Percentiles rank a stretch among this genome's conserved stretches.
These are phyloP conservation scores for Myrmophylax atrothorax DNA, from an alignment of 2,113 vertebrate genomes.

Conservation along the genomic window DNA sequence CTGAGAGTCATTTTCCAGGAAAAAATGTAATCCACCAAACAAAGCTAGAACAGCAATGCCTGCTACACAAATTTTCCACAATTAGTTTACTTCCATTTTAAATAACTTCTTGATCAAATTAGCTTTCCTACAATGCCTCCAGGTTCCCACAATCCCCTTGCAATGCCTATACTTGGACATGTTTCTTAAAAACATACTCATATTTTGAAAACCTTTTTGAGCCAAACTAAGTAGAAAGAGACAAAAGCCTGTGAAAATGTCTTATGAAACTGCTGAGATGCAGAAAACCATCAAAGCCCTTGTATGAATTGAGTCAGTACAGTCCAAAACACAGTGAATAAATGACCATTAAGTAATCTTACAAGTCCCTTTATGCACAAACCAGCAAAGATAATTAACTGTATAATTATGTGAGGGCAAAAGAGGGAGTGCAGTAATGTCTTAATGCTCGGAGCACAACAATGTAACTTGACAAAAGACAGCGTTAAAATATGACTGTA, in stretches of 20 bases:
- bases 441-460: slow-evolving; percentile 22
- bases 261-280: background rate
- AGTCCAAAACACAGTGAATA: background rate
- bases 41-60: background rate
- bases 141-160: background rate
- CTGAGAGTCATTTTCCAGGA: background rate
- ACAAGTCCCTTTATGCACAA: slow-evolving; percentile 20
- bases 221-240: background rate
- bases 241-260: background rate
- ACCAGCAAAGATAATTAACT: slow-evolving; percentile 33
- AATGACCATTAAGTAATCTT: slow-evolving; percentile 45
- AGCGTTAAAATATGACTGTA: slow-evolving; percentile 7
- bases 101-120: background rate
- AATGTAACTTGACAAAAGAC: slow-evolving; percentile 32
- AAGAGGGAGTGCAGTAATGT: background rate
- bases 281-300: background rate
- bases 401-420: slow-evolving; percentile 25
- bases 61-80: background rate
- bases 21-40: background rate
- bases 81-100: background rate
- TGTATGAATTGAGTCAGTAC: background rate
- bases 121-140: background rate
- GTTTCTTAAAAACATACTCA: background rate
- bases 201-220: background rate
- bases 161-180: rapidly evolving